Base-by-base conservation (phyloP, 2,888 invertebrate species). In the Axea sp. region DNA sequence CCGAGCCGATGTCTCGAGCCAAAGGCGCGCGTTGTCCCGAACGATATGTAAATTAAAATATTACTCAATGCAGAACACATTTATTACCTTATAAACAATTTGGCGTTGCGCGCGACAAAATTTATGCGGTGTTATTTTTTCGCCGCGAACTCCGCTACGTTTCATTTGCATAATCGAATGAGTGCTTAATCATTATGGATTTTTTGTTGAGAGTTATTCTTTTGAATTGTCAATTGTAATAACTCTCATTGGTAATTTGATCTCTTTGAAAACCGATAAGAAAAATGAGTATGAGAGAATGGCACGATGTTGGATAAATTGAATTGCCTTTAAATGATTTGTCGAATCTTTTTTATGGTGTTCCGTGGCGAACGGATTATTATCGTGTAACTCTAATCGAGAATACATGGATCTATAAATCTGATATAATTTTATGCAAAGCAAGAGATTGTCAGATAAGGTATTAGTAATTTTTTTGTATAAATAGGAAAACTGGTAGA, bases 61-160 rank as follows among this genome's bases (percentile, higher is more conserved):
- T 71, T 71, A 14, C 62, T 11, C 71, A 71, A 71, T 55, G 12
- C 41, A 9, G 33, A 55, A 47, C 35, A 17, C 49, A 57, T 49
- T 57, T 57, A 57, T 67, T 57, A 41, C 31, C 22, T 28, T 67
- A 41, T 57, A 41, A 67, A 67, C 49, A 67, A 67, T 67, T 67
- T 49, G 67, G 67, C 45, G 37, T 57, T 67, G 19, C 35, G 15
- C 28, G 53, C 33, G 55, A 47, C 55, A 8, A 55, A 30, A 47
- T 67, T 30, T 47, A 31, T 37, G 65, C 15, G 30, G n/a, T 15
- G 45, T 31, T 33, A 47, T 37, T 55, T 43, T 55, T 57, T 37
- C 19, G 7, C 30, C 43, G 41, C 31, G 15, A 47, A 33, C 45
- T 57, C 39, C 19, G 7, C 30, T 39, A 31, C 31, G 15, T 19